Conservation (phyloP, 23 tunicate genomes). For the Trididemnum nubilum region DNA sequence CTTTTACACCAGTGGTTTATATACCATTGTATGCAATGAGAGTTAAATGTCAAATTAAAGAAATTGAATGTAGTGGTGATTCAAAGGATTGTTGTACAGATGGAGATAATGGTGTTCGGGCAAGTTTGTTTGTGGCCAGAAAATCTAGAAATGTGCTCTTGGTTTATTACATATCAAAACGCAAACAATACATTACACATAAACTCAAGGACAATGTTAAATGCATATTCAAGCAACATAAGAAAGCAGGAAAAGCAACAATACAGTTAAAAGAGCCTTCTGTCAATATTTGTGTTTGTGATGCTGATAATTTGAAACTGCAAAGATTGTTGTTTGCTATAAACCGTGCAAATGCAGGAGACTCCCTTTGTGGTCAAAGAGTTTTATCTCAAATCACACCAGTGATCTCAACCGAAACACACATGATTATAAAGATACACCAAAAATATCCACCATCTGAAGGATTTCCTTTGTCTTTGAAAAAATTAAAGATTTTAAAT, state of each 20-base stretch:
- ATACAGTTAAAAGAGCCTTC: conserved; percentile 62
- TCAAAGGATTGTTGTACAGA: conserved; percentile 40
- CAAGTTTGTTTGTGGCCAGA: conserved; percentile 49
- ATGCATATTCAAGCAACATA: conserved; percentile 46
- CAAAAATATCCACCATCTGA: conserved; percentile 46
- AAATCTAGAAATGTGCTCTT: conserved; percentile 52
- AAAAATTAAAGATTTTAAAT: conserved; percentile 34
- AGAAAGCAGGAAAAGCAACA: conserved; percentile 76
- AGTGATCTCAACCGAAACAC: conserved; percentile 58
- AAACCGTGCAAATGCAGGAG: conserved; percentile 48
- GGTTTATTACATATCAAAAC: conserved; percentile 62
- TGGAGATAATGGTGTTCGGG: conserved; percentile 44
- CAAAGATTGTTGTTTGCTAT: conserved; percentile 55
- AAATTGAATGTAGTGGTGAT: conserved; percentile 39
- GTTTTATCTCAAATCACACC: conserved; percentile 69
- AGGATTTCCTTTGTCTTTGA: conserved; percentile 54
- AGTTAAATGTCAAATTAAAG: conserved; percentile 62
- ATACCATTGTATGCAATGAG: conserved; percentile 53
- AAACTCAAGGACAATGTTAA: conserved; percentile 49
- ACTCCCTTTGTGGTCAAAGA: conserved; percentile 45
- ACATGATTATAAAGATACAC: conserved; percentile 32
- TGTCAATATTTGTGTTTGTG: conserved; percentile 57
- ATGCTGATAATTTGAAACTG: conserved; percentile 58
- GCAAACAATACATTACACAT: conserved; percentile 48
- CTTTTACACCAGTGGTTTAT: too few relatives aligned